A percentile compares a stretch with the other conserved stretches of the same genome.
phyloP scores from a whole-genome alignment of 2,888 invertebrate species.

The Cataglyphis altisquamis region DNA sequence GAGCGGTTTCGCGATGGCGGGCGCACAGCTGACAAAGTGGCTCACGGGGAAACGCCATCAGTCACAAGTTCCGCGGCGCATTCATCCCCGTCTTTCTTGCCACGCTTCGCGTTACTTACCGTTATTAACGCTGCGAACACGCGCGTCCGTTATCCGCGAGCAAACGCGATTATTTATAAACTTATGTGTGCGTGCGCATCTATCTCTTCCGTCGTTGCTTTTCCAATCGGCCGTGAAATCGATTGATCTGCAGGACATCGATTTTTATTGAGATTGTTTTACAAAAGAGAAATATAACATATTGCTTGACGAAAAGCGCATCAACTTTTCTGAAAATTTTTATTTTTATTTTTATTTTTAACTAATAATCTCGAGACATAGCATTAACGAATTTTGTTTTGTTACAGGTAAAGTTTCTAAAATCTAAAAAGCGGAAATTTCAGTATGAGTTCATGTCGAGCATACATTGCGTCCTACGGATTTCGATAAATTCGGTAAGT shows the following conservation, averaged over 20 bases:
- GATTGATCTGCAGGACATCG: slow-evolving; percentile 53
- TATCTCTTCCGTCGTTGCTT: slow-evolving; percentile 43
- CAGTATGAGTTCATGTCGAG: not conserved
- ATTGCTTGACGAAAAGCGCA: not conserved
- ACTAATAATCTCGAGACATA: not conserved
- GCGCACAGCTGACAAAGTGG: slow-evolving; percentile 63
- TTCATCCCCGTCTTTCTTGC: slow-evolving; percentile 63
- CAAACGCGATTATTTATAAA: slow-evolving; percentile 68
- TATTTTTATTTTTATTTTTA: not conserved
- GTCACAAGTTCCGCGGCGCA: slow-evolving; percentile 62
- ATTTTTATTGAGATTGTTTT: slow-evolving; percentile 24
- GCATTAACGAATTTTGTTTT: slow-evolving; percentile 15
- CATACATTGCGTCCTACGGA: not conserved
- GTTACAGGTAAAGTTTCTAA: slow-evolving; percentile 32
- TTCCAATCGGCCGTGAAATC: slow-evolving; percentile 64
- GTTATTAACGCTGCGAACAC: slow-evolving; percentile 64
- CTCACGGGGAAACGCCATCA: slow-evolving; percentile 57
- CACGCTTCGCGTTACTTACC: slow-evolving; percentile 63
- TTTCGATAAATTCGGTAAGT: slow-evolving; percentile 1
- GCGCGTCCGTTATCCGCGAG: slow-evolving; percentile 60
- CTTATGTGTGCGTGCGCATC: not conserved
- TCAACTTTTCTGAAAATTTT: not conserved
- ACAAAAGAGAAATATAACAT: not conserved
- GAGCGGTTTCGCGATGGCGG: slow-evolving; percentile 46
- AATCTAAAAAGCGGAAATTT: not conserved